Percentiles rank a stretch among this genome's conserved stretches.
Evolutionary conservation across 1,140 invertebrate species (phyloP).

Genomic region (Bombus pyrosoma): DNA sequence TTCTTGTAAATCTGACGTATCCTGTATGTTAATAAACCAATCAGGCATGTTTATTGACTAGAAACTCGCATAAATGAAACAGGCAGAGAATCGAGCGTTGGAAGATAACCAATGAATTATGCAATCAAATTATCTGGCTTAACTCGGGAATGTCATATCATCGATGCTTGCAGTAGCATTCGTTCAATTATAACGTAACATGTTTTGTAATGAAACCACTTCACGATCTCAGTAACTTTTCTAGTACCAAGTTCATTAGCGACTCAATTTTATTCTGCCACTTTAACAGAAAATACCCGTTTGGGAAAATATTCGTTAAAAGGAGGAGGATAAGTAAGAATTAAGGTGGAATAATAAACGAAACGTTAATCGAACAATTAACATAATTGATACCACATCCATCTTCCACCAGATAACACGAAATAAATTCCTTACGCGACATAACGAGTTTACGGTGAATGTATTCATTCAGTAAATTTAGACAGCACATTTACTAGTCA

Average conservation of each 20-base stretch:
- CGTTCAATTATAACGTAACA: neutral
- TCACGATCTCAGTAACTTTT: neutral
- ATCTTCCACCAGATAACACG: neutral
- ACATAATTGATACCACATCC: neutral
- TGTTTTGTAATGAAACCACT: too few species aligned
- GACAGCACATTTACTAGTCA: neutral
- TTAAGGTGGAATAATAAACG: neutral
- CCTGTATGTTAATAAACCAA: neutral
- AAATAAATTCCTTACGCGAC: neutral
- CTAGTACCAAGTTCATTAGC: neutral
- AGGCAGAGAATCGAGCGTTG: neutral
- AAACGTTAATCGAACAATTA: neutral
- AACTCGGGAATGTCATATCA: neutral
- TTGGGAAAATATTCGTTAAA: neutral
- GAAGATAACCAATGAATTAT: neutral
- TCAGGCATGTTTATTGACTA: too few species aligned
- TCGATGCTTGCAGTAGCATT: neutral
- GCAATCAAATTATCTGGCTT: conserved; percentile 6
- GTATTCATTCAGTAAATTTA: neutral
- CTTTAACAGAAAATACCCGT: neutral
- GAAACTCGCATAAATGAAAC: neutral
- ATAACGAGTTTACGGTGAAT: neutral
- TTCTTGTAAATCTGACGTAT: neutral
- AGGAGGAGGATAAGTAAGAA: neutral
- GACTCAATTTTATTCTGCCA: neutral